A percentile compares a stretch with the other conserved stretches of the same genome.
phyloP scores from a whole-genome alignment of 2,797 vertebrate genomes.

The Potorous gilbertii region DNA sequence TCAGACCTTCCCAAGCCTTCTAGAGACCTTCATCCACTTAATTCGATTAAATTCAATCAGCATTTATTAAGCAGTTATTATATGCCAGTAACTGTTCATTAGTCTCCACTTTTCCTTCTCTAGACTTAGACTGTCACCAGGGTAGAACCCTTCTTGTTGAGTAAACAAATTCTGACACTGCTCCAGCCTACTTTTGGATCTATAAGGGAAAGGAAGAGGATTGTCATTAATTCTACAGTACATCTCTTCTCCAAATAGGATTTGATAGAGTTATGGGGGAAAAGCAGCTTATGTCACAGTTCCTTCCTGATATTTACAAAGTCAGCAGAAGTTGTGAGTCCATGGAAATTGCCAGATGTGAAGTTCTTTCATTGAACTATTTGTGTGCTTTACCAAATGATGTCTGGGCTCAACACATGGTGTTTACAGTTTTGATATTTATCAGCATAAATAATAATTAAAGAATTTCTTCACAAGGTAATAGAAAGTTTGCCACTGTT shows the following conservation, averaged over 20 bases:
- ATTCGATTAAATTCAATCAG: not conserved
- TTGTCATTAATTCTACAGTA: not conserved
- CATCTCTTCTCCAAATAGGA: not conserved
- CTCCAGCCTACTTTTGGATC: not conserved
- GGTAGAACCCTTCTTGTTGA: not conserved
- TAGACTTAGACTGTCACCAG: not conserved
- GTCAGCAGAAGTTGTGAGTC: rapidly evolving
- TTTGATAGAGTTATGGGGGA: not conserved
- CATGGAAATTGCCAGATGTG: not conserved
- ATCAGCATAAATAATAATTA: constrained; percentile 5
- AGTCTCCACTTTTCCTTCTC: not conserved
- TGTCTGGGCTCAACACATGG: not conserved
- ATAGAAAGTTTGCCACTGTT: constrained; percentile 20
- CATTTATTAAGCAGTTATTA: not conserved
- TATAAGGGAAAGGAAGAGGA: constrained; percentile 40
- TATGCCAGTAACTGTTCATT: not conserved
- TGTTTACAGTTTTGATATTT: constrained; percentile 5
- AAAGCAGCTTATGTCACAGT: not conserved
- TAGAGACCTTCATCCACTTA: not conserved
- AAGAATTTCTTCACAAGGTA: constrained; percentile 38
- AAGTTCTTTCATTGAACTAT: not conserved
- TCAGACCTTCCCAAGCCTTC: not conserved
- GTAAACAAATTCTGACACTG: constrained; percentile 3
- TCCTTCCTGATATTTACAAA: not conserved
- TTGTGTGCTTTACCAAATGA: constrained; percentile 15